These are phyloP conservation scores for Cerastis leucographa DNA, from an alignment of 2,888 invertebrate species.

Conservation along the genomic window DNA sequence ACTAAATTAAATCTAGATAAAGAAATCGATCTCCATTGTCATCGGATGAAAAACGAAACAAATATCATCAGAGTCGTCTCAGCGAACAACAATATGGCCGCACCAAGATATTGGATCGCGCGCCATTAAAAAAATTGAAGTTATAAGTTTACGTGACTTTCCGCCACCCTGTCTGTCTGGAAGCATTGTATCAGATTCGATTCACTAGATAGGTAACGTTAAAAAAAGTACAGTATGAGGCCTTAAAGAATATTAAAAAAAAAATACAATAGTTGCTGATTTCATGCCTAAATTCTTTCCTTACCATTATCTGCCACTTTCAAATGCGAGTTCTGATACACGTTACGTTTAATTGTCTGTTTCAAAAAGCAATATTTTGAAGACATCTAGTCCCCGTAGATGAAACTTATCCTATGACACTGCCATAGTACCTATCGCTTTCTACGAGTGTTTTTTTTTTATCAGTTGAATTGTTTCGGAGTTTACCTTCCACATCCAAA, in stretches of 20 bases:
- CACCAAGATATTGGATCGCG: constrained; percentile 81
- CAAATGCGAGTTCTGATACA: background rate
- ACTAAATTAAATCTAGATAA: constrained; percentile 13
- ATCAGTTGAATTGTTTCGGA: background rate
- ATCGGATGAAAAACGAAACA: constrained; percentile 11
- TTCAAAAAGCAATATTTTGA: background rate
- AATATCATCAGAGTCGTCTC: constrained; percentile 25
- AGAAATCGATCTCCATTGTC: background rate
- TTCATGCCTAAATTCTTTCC: background rate
- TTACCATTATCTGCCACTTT: background rate
- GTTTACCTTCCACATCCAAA: background rate
- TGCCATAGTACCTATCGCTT: background rate
- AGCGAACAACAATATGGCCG: constrained; percentile 56
- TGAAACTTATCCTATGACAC: background rate
- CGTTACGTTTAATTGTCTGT: background rate
- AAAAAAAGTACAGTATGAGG: background rate
- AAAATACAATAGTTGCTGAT: background rate
- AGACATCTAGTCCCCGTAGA: background rate
- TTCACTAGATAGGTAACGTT: background rate
- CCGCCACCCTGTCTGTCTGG: constrained; percentile 19
- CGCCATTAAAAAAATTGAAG: constrained; percentile 84
- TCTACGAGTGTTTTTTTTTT: background rate
- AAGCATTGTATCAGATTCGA: background rate
- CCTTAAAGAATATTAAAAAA: background rate
- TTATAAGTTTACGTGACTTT: constrained; percentile 71